Conservation (phyloP, 2,797 vertebrate genomes). For the Bradypodion pumilum region DNA sequence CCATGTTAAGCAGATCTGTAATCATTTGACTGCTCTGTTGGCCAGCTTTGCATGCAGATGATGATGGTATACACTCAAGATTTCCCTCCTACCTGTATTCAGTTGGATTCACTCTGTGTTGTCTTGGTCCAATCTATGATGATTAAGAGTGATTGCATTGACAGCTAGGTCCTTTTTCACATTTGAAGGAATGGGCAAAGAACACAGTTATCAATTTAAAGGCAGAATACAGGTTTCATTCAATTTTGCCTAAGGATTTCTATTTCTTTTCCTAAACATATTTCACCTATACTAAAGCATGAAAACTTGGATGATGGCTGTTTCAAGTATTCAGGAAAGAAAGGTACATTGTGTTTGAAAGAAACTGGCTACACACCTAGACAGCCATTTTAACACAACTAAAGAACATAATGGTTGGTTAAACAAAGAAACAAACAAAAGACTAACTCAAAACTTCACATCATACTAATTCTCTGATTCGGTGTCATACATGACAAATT, state of each 20-base stretch:
- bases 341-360: not conserved
- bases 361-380: not conserved
- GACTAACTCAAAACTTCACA: not conserved
- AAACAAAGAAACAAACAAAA: not conserved
- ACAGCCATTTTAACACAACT: not conserved
- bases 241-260: not conserved
- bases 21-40: not conserved
- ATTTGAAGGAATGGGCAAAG: not conserved
- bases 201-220: not conserved
- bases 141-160: not conserved
- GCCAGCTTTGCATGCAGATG: not conserved
- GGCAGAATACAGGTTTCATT: not conserved
- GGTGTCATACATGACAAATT: not conserved
- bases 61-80: not conserved
- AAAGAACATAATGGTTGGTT: not conserved
- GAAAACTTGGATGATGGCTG: no score
- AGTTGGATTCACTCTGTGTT: not conserved
- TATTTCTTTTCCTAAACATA: not conserved
- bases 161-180: not conserved
- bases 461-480: not conserved
- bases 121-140: not conserved
- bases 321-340: not conserved
- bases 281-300: no score
- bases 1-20: not conserved
- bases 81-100: not conserved